A percentile compares a stretch with the other conserved stretches of the same genome.
These are phyloP conservation scores for Mercenaria mercenaria DNA, from an alignment of 1,140 invertebrate genomes.

Conservation along the genomic window DNA sequence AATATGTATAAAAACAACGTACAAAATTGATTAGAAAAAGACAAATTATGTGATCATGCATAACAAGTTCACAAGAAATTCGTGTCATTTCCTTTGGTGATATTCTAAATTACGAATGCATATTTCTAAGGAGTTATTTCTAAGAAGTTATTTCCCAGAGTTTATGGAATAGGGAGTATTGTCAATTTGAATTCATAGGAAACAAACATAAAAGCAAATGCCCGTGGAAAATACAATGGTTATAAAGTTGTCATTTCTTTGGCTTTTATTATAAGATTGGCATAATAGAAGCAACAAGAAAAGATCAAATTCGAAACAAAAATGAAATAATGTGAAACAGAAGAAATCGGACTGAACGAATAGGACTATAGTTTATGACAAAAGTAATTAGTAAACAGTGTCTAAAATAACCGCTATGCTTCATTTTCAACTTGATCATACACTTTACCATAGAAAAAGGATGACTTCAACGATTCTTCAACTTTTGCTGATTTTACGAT, in stretches of 20 bases:
- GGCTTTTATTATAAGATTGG: conserved; percentile 1
- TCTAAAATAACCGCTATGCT: no score
- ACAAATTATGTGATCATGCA: not conserved
- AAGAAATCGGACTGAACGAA: not conserved
- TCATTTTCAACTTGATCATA: no score
- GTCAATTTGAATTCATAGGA: conserved; percentile 33
- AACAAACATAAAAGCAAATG: not conserved
- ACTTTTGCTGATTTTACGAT: not conserved
- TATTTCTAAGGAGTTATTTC: not conserved
- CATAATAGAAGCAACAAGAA: not conserved
- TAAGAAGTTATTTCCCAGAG: no score
- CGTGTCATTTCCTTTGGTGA: not conserved
- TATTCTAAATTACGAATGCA: not conserved
- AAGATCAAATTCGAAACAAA: not conserved
- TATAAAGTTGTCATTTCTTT: conserved; percentile 20
- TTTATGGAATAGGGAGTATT: conserved; percentile 6
- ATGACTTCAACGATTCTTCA: not conserved
- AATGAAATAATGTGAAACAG: not conserved
- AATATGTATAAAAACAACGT: no score
- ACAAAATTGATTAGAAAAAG: no score
- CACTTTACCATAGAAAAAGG: no score
- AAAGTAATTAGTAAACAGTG: no score
- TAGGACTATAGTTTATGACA: no score
- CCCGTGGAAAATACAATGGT: not conserved
- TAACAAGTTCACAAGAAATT: not conserved